Evolutionary conservation across 1,140 invertebrate species (phyloP).

Genomic region (Meloidogyne exigua): DNA sequence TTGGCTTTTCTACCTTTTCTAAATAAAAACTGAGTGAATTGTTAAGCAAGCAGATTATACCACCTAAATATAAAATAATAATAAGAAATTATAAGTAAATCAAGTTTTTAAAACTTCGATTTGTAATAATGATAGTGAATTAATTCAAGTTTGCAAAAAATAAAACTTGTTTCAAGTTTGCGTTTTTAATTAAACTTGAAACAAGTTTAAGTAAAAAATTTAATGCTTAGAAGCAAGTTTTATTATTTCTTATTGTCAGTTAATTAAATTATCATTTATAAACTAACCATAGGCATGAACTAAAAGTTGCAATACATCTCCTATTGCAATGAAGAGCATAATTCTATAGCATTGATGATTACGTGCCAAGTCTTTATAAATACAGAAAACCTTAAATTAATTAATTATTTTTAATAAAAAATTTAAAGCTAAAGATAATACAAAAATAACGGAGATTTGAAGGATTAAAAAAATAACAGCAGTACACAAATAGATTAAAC

Average conservation of each 20-base stretch:
- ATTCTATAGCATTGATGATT: constrained; percentile 8
- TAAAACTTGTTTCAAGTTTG: not conserved
- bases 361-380: constrained; percentile 2
- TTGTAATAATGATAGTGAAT: too few species aligned
- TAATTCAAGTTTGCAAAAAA: not conserved
- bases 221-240: too few species aligned
- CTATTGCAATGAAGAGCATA: not conserved
- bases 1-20: not conserved
- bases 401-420: not conserved
- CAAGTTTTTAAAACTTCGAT: too few species aligned
- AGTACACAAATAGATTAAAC: not conserved
- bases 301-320: not conserved
- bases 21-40: not conserved
- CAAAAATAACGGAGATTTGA: not conserved
- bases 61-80: not conserved
- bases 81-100: not conserved
- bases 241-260: too few species aligned
- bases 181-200: constrained; percentile 2
- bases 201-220: not conserved
- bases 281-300: constrained; percentile 7
- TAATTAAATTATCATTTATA: too few species aligned
- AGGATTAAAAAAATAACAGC: not conserved
- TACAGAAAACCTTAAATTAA: not conserved
- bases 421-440: not conserved
- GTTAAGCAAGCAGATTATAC: not conserved